Base-by-base conservation (phyloP, 2,113 vertebrate genomes). In the Cinclus cinclus region DNA sequence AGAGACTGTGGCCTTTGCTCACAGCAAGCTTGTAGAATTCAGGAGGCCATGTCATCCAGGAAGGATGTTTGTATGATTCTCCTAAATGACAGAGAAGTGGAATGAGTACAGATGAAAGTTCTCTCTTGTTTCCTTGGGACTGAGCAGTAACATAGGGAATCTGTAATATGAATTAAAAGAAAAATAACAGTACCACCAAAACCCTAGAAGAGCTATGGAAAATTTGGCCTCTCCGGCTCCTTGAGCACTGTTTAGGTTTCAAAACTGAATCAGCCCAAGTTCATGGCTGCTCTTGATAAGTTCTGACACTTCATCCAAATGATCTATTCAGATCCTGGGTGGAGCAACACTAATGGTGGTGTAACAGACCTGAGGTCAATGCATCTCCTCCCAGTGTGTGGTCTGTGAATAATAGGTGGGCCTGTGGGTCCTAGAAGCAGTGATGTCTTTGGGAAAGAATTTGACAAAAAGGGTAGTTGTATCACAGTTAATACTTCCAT, bases 301-400 rank as follows among this genome's bases (percentile, higher is more conserved):
- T 94, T 88, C 28, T 89, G 76, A 91, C 76, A 71, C 79, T 94
- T 56, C 83, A 92, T 96, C 90, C 94, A 97, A 93, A 82, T 82
- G 80, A 95, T 56, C 92, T 81, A 23, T 94, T 92, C 68, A 90
- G 73, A 90, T 96, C 68, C 88, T 97, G 95, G 92, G 96, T 96
- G 95, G 96, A 83, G 93, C 96, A 96, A 92, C 79, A 78, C 30
- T 67, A 46, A 83, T 17, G 46, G 58, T 96, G 95, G 96, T 90
- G 95, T 95, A 96, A 96, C 76, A 92, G 93, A 92, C 90, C 93
- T 97, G 92, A 97, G 95, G 96, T 96, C 94, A 97, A 10, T 27
- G 64, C 90, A 81, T 97, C 93, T 90, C 94, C 93, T 96, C 90
- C 96, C 93, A 95, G 92, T 97, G 95, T 97, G 96, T 96, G 94